Conservation (phyloP, 2,888 invertebrate genomes). For the Pachymerium ferrugineum region DNA sequence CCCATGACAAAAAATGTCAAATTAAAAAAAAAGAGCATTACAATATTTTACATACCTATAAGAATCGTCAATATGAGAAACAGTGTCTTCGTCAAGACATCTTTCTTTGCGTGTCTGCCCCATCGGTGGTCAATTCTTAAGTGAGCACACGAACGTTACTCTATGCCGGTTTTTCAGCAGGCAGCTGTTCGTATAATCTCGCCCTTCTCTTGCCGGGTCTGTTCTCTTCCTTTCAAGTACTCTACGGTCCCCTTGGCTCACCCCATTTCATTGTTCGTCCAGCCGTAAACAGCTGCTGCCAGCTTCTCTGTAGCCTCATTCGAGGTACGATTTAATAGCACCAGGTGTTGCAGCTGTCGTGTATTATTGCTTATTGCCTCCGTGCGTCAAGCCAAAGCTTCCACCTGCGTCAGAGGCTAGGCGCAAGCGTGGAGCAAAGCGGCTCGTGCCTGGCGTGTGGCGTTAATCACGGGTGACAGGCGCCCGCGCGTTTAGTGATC, state of each 20-base stretch:
- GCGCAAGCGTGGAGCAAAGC: background rate
- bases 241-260: constrained; percentile 21
- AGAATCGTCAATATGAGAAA: background rate
- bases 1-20: background rate
- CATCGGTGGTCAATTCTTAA: background rate
- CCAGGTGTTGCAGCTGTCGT: background rate
- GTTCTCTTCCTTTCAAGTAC: constrained; percentile 20
- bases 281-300: constrained; percentile 25
- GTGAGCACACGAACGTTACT: background rate
- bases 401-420: background rate
- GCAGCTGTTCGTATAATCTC: constrained; percentile 18
- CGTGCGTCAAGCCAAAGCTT: too few species aligned
- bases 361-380: too few species aligned
- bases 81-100: background rate
- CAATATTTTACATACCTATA: background rate
- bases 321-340: background rate
- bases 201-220: background rate
- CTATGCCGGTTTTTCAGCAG: background rate
- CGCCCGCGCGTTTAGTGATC: constrained; percentile 9
- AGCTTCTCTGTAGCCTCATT: background rate
- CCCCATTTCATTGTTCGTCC: constrained; percentile 27
- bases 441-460: constrained; percentile 31
- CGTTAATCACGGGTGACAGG: constrained; percentile 30
- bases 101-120: background rate
- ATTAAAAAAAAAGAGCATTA: background rate